These are phyloP conservation scores for Otocyon megalotis DNA, from an alignment of 2,113 vertebrate genomes.

Conservation along the genomic window DNA sequence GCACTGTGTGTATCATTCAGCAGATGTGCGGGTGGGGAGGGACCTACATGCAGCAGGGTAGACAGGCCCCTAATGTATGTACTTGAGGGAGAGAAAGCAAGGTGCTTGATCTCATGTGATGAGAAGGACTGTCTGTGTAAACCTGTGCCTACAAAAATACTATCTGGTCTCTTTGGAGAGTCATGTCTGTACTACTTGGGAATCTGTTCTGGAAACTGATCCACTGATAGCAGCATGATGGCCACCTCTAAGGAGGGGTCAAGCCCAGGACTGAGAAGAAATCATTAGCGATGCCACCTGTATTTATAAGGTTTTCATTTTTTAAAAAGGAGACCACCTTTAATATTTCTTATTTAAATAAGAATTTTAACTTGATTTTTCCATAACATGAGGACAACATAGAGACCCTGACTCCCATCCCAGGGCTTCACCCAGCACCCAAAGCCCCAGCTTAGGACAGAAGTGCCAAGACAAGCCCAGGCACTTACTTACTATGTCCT, in stretches of 20 bases:
- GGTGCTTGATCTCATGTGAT: not conserved
- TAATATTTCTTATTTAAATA: not conserved
- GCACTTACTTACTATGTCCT: not conserved
- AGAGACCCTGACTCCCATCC: not conserved
- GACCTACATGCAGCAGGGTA: not conserved
- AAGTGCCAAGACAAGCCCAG: not conserved
- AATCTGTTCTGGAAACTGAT: not conserved
- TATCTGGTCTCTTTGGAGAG: not conserved
- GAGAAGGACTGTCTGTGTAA: not conserved
- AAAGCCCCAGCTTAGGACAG: not conserved
- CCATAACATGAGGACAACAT: not conserved
- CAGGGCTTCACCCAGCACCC: not conserved
- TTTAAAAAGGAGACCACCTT: not conserved
- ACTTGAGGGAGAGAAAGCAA: not conserved
- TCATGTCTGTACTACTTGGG: not conserved
- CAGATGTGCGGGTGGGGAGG: not conserved
- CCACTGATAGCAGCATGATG: not conserved
- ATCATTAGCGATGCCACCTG: not conserved
- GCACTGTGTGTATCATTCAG: not conserved
- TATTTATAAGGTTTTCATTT: not conserved
- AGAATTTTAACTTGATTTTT: not conserved
- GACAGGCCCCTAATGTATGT: not conserved
- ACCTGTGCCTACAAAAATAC: not conserved
- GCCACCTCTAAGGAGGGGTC: not conserved
- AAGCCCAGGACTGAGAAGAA: not conserved